Conservation (phyloP, 2,113 vertebrate genomes). For the Saccopteryx bilineata region DNA sequence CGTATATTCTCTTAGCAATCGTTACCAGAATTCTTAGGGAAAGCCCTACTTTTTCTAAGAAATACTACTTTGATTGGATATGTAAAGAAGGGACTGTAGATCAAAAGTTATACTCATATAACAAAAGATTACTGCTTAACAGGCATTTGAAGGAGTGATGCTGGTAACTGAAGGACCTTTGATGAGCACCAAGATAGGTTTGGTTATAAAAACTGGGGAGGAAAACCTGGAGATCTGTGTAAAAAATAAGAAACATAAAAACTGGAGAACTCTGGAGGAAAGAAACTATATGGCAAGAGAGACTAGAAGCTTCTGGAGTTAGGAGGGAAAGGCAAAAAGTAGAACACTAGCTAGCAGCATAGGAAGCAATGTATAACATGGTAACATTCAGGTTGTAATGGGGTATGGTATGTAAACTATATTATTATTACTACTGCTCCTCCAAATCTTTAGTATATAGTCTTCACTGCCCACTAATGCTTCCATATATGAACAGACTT, state of each 20-base stretch:
- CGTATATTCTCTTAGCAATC: background rate
- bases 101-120: background rate
- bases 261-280: background rate
- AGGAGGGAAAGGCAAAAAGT: background rate
- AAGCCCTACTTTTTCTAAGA: slow-evolving; percentile 15
- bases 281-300: background rate
- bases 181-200: background rate
- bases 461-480: background rate
- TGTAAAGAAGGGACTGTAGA: background rate
- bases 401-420: background rate
- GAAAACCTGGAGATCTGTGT: background rate
- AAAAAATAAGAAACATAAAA: background rate
- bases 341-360: background rate
- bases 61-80: background rate
- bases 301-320: background rate
- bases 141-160: background rate
- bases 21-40: background rate
- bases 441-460: background rate
- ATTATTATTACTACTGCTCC: background rate
- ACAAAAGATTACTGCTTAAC: background rate
- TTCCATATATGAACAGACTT: background rate
- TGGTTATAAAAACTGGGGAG: background rate
- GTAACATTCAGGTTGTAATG: background rate
- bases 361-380: background rate
- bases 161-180: background rate